Conservation (phyloP, 1,140 invertebrate genomes). For the Neodiprion virginianus region DNA sequence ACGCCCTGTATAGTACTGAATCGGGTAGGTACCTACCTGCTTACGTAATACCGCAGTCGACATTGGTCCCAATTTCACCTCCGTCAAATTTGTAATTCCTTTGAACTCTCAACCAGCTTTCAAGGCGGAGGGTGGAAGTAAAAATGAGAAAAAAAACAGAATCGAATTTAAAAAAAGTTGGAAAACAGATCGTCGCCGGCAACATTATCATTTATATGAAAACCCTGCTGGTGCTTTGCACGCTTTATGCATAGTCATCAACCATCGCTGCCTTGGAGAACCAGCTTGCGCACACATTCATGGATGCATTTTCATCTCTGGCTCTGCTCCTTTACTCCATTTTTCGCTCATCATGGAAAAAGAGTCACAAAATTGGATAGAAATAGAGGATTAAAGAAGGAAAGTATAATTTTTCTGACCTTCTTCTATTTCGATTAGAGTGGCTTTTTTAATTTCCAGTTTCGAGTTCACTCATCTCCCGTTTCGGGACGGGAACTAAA, state of each 20-base stretch:
- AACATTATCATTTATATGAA: constrained; percentile 60
- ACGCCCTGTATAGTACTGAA: too few species aligned
- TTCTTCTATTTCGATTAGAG: too few species aligned
- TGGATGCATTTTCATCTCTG: constrained; percentile 10
- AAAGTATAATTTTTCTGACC: too few species aligned
- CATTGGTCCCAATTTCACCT: constrained; percentile 37
- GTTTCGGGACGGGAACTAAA: neutral
- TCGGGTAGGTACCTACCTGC: too few species aligned
- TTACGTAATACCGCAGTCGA: too few species aligned
- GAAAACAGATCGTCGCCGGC: constrained; percentile 30
- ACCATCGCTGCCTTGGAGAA: constrained; percentile 30
- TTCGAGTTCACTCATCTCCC: neutral
- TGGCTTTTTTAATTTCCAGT: too few species aligned
- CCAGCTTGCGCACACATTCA: neutral
- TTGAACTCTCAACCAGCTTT: constrained; percentile 38
- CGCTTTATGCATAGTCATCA: constrained; percentile 56
- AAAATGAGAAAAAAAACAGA: constrained; percentile 3
- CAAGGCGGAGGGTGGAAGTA: constrained; percentile 22
- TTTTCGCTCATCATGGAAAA: neutral
- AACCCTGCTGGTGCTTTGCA: constrained; percentile 43
- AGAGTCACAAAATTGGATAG: too few species aligned
- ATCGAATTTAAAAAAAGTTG: constrained; percentile 2
- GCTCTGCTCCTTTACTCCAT: constrained; percentile 19
- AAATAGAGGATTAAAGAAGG: too few species aligned
- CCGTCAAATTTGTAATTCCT: constrained; percentile 53